Conservation (phyloP, 1,140 invertebrate genomes). For the Heliconius hermathena region DNA sequence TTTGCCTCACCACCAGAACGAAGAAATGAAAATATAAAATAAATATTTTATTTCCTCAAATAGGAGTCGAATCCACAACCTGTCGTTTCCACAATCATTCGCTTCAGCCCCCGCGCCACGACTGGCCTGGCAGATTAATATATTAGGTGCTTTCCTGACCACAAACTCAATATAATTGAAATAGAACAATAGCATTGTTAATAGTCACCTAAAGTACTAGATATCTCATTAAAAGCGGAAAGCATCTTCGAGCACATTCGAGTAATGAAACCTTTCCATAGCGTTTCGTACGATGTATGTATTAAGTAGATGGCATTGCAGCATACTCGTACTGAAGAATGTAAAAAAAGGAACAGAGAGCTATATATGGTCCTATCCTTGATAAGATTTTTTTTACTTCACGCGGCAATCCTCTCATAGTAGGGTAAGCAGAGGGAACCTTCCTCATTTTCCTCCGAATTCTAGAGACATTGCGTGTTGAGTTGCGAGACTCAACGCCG, state of each 20-base stretch:
- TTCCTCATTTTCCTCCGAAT: too few species aligned
- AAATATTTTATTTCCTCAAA: too few species aligned
- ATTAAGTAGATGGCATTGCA: constrained; percentile 8
- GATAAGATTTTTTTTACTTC: neutral
- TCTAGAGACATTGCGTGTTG: too few species aligned
- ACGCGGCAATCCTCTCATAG: too few species aligned
- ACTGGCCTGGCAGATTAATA: neutral
- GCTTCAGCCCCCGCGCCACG: too few species aligned
- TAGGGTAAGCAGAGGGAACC: too few species aligned
- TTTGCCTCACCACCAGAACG: too few species aligned
- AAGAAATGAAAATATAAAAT: too few species aligned
- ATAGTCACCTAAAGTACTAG: neutral
- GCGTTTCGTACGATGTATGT: neutral
- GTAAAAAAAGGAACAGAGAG: constrained; percentile 3
- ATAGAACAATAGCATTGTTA: constrained; percentile 4
- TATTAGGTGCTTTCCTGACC: neutral
- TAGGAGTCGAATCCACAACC: too few species aligned
- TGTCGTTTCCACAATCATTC: too few species aligned
- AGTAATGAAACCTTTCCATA: constrained; percentile 5
- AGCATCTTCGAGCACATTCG: constrained; percentile 4
- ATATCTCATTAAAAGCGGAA: neutral
- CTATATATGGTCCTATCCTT: neutral
- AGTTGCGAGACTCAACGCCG: too few species aligned
- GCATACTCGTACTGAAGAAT: neutral
- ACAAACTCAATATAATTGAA: neutral